Conservation (phyloP, 2,888 invertebrate genomes). For the Tinea trinotella region DNA sequence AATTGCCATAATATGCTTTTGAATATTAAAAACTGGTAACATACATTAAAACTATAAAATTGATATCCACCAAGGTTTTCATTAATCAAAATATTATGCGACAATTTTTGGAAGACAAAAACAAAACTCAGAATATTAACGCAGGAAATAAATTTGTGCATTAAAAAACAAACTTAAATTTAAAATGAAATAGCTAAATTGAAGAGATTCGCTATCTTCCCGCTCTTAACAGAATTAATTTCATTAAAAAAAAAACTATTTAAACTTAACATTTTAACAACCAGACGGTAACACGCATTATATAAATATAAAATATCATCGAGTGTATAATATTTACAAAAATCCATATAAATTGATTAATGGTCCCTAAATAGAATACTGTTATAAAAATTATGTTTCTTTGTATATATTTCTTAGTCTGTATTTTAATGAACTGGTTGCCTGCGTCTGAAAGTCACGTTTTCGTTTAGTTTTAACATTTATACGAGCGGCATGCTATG, state of each 20-base stretch:
- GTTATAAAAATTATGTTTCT: slow-evolving; percentile 10
- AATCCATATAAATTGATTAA: not conserved
- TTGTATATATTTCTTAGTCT: not conserved
- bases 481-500: too few species aligned
- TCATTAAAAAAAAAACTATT: not conserved
- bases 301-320: not conserved
- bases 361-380: slow-evolving; percentile 15
- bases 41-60: too few species aligned
- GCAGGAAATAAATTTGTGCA: slow-evolving; percentile 1
- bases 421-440: slow-evolving; percentile 1
- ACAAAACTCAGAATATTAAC: not conserved
- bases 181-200: not conserved
- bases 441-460: not conserved
- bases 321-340: slow-evolving; percentile 4
- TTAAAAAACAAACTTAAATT: slow-evolving; percentile 7
- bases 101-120: slow-evolving; percentile 3
- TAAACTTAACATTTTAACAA: not conserved
- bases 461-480: too few species aligned
- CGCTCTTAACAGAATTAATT: not conserved
- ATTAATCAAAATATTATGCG: not conserved
- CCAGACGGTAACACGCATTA: not conserved
- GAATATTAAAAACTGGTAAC: not conserved
- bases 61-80: not conserved
- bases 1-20: not conserved
- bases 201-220: slow-evolving; percentile 2